phyloP scores from a whole-genome alignment of 2,113 vertebrate genomes.

The Hypomesus transpacificus region DNA sequence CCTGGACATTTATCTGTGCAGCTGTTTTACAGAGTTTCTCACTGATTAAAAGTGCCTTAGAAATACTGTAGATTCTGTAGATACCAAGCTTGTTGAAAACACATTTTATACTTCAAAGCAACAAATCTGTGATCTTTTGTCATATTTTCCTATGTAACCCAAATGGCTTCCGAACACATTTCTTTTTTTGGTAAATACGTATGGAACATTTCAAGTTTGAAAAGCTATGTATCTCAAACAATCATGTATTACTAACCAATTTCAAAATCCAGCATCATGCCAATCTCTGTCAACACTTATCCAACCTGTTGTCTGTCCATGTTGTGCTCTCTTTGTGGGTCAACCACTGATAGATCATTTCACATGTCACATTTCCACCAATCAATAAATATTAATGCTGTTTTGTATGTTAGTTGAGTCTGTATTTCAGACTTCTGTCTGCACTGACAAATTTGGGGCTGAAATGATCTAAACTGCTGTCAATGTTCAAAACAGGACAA shows the following conservation, averaged over 20 bases:
- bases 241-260: slow-evolving; percentile 32
- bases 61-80: slow-evolving; percentile 20
- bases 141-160: slow-evolving; percentile 32
- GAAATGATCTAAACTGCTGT: too few relatives aligned
- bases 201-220: too few relatives aligned
- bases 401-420: too few relatives aligned
- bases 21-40: slow-evolving; percentile 10
- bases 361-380: too few relatives aligned
- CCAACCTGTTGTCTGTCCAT: background rate
- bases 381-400: too few relatives aligned
- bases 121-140: background rate
- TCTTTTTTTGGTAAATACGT: slow-evolving; percentile 38
- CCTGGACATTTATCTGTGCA: slow-evolving; percentile 22
- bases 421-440: too few relatives aligned
- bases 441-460: too few relatives aligned
- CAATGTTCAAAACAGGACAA: too few relatives aligned
- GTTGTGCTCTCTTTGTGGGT: background rate
- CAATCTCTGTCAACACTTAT: slow-evolving; percentile 12
- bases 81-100: too few relatives aligned
- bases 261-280: slow-evolving; percentile 19
- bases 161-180: slow-evolving; percentile 42
- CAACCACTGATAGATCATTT: background rate
- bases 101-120: too few relatives aligned
- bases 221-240: too few relatives aligned
- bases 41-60: slow-evolving; percentile 38